Base-by-base conservation (phyloP, 1,140 invertebrate species). In the Aphaenogaster floridana region DNA sequence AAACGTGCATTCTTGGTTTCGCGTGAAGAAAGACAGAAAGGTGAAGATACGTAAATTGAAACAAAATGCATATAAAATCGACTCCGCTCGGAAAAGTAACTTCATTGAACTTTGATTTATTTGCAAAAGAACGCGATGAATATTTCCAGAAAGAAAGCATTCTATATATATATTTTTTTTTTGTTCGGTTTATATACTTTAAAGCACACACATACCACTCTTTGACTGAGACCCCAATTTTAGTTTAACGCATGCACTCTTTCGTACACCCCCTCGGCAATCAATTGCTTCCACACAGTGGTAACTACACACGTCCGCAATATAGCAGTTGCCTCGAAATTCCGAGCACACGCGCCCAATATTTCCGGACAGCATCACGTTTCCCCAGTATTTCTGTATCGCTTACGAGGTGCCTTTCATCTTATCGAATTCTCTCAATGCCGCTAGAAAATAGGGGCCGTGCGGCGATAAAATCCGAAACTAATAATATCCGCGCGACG, bases 381-480 rank as follows among this genome's bases (percentile, higher is more conserved):
- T 69, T 78, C 61, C 34, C 39, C 11, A 86, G 72, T 90, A 90
- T 90, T 90, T 90, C 84, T 68, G 50, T 79, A 78, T 85, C 88
- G 79, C 74, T 87, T 84, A 84, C 85, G 36, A 84, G 57, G 48
- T 76, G 48, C 36, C 88, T 87, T 87, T 64, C 89, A 86, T 87
- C 88, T 90, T 90, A 90, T 90, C 89, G 78, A 87, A 90, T 90
- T 85, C 45, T 74, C 88, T 74, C 88, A 54, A 28, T 21, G 45
- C 15, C 8, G 9, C n/a, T 64, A 39, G 28, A 68, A 79, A 69
- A 39, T 3, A 45, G 68, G 3, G 5, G 39, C 52, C 59, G 36
- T 34, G 57, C 3, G 28, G 3, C 21, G 79, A 76, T 69, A 90
- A 90, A 89, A 90, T 87, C 45, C 79, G 64, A 59, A 88, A 88